These are phyloP conservation scores for Drepanosiphum platanoidis DNA, from an alignment of 2,888 invertebrate genomes.

Conservation along the genomic window DNA sequence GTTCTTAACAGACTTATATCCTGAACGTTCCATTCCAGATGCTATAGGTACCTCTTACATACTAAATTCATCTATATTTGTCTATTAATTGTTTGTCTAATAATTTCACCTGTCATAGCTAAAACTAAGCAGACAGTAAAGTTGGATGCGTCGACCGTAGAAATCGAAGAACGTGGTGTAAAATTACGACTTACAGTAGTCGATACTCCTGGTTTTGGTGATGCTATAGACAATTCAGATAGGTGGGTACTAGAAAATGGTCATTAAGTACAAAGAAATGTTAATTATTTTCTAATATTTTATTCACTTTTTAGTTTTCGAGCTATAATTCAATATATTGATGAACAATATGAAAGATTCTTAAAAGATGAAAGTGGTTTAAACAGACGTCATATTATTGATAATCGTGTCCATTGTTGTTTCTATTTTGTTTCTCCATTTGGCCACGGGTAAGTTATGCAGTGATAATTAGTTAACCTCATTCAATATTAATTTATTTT, in stretches of 20 bases:
- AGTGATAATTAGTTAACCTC: not conserved
- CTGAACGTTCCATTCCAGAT: conserved; percentile 88
- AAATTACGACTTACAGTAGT: conserved; percentile 92
- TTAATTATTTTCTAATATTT: not conserved
- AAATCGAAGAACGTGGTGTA: conserved; percentile 95
- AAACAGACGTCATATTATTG: conserved; percentile 94
- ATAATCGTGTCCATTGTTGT: conserved; percentile 97
- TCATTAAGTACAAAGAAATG: not conserved
- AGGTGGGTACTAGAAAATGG: conserved; percentile 66
- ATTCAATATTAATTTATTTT: not conserved
- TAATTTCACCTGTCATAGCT: conserved; percentile 70
- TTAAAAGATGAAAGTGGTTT: conserved; percentile 93
- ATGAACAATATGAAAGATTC: conserved; percentile 95
- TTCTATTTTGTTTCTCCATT: conserved; percentile 98
- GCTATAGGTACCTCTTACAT: conserved; percentile 75
- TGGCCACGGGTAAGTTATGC: conserved; percentile 85
- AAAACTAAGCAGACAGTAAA: conserved; percentile 92
- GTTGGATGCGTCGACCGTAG: conserved; percentile 93
- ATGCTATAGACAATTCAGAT: conserved; percentile 93
- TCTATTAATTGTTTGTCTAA: not conserved
- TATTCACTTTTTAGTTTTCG: conserved; percentile 78
- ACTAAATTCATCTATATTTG: not conserved
- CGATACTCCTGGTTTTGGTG: conserved; percentile 96
- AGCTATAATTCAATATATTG: conserved; percentile 95
- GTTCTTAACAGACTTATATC: conserved; percentile 93